Evolutionary conservation across 2,888 invertebrate genomes (phyloP), one percentile per base, ranked within the genome.

Genomic region (Drosophila histrio): DNA sequence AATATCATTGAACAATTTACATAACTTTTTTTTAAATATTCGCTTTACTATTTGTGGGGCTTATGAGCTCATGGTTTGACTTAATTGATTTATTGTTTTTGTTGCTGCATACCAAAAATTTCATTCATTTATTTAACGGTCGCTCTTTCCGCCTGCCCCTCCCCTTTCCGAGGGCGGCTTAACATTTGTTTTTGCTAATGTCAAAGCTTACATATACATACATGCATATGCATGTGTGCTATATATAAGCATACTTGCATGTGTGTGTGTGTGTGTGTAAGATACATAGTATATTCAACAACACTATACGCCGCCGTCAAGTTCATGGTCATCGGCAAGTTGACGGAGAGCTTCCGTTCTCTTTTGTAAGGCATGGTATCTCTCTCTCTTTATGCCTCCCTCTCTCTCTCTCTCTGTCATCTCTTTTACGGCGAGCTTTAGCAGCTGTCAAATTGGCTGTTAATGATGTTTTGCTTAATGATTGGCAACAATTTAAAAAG

Each of bases 301-400:
- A 50, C 44, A 71, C 52, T 59, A n/a, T n/a, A 64, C 66, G 61
- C 44, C 64, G 67, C 62, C 74, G 53, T 76, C 90, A 89, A 89
- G 89, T 89, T 89, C 89, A 89, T 74, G 90, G 89, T 82, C 89
- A 89, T 30, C 68, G 64, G 47, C 43, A 53, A 60, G 32, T 41
- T 53, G 52, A 41, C 50, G 39, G 41, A 62, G 77, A 85, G 82
- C 68, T 77, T 79, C 63, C 70, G 79, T 73, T 85, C 87, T 82
- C 82, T 76, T 53, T 54, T 28, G 52, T 28, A 34, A 3, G 24
- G 47, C 36, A 47, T 32, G 8, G 36, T 13, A n/a, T 30, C 38
- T 30, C 63, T 39, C 19, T 56, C 36, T 19, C 17, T 30, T n/a
- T n/a, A n/a, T 24, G 19, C 39, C 38, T 17, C 34, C 8, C 36